phyloP scores from a whole-genome alignment of 2,797 vertebrate genomes.

The Neosilurus mollespiculum region DNA sequence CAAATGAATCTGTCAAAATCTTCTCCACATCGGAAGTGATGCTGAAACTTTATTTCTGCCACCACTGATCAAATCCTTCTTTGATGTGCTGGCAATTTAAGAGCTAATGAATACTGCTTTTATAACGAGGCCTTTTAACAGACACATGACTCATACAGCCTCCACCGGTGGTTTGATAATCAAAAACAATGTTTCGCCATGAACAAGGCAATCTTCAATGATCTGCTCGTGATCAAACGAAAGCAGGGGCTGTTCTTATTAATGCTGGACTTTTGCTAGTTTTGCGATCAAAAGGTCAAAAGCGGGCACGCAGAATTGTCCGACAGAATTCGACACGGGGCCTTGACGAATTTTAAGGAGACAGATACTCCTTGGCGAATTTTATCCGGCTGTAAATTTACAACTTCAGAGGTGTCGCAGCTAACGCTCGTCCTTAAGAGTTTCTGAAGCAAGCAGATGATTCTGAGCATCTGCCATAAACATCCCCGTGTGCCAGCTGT shows the following conservation, averaged over 20 bases:
- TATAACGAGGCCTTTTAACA: constrained; percentile 20
- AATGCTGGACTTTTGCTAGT: not conserved
- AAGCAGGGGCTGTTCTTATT: not conserved
- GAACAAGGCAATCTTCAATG: constrained; percentile 10
- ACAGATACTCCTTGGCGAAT: not conserved
- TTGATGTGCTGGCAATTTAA: constrained; percentile 34
- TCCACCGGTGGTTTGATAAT: constrained; percentile 11
- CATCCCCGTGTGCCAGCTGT: too few species aligned
- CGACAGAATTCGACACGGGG: not conserved
- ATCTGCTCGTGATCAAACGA: constrained; percentile 9
- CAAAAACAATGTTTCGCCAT: not conserved
- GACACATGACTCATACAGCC: constrained; percentile 17
- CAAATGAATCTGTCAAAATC: too few species aligned
- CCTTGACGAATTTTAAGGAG: not conserved
- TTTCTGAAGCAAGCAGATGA: not conserved
- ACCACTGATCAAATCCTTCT: constrained; percentile 32
- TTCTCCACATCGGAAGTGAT: not conserved
- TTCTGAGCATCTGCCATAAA: too few species aligned
- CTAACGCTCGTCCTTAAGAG: not conserved
- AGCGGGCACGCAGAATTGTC: not conserved
- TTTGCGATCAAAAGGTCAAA: not conserved
- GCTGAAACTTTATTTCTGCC: constrained; percentile 10
- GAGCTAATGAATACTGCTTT: constrained; percentile 25
- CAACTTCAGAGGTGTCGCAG: not conserved
- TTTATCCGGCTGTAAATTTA: too few species aligned